phyloP scores from a whole-genome alignment of 1,140 invertebrate genomes.

The Halyomorpha halys region DNA sequence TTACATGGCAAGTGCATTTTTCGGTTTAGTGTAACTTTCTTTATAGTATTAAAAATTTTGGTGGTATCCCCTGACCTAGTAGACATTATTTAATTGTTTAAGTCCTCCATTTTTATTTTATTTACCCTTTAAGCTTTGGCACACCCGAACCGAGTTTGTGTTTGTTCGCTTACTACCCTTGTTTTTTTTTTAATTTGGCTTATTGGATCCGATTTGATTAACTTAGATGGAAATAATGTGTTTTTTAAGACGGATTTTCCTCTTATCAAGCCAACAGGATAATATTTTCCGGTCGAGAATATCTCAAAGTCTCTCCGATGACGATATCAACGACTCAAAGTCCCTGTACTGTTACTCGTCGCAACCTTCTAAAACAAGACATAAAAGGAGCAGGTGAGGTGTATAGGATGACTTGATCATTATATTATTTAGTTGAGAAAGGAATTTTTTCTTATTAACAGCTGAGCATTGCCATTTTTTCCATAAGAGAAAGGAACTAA shows the following conservation, averaged over 20 bases:
- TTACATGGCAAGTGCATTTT: no score
- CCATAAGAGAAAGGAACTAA: slow-evolving; percentile 4
- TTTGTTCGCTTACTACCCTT: slow-evolving; percentile 14
- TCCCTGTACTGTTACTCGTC: slow-evolving; percentile 36
- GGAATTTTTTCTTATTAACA: neutral
- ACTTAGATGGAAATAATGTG: slow-evolving; percentile 19
- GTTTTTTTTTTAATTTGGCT: slow-evolving; percentile 10
- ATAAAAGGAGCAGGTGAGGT: slow-evolving; percentile 48
- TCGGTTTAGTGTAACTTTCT: no score
- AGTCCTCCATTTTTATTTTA: no score
- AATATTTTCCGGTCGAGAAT: slow-evolving; percentile 27
- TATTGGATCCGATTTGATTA: slow-evolving; percentile 15
- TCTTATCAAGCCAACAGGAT: slow-evolving; percentile 24
- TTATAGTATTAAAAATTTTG: no score
- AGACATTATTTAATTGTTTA: no score
- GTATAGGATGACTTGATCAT: neutral
- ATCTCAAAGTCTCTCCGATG: slow-evolving; percentile 29
- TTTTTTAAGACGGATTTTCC: slow-evolving; percentile 20
- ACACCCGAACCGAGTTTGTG: slow-evolving; percentile 2
- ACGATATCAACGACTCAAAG: slow-evolving; percentile 26
- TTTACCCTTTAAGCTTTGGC: slow-evolving; percentile 5
- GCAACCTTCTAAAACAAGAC: slow-evolving; percentile 38
- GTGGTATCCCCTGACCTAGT: no score
- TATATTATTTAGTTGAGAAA: slow-evolving; percentile 15
- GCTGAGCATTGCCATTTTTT: slow-evolving; percentile 3